A percentile compares a stretch with the other conserved stretches of the same genome.
Evolutionary conservation across 2,113 vertebrate genomes (phyloP).

Genomic region (Anoplopoma fimbria): DNA sequence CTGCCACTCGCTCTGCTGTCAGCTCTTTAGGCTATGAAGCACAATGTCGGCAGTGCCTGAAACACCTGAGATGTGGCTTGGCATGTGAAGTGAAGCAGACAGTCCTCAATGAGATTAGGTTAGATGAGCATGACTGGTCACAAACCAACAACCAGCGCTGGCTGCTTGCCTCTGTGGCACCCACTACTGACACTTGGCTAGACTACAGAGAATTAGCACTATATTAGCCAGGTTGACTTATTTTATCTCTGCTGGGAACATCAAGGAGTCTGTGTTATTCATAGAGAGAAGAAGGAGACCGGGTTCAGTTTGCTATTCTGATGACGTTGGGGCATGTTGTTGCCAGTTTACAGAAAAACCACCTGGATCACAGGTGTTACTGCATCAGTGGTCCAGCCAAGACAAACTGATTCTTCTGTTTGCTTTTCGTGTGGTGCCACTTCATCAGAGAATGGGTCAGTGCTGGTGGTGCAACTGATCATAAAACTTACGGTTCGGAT

Average conservation of each 20-base stretch:
- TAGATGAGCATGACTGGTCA: constrained; percentile 66
- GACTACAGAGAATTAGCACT: constrained; percentile 40
- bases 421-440: constrained; percentile 42
- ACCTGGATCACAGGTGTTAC: constrained; percentile 54
- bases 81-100: constrained; percentile 58
- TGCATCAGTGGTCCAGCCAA: constrained; percentile 41
- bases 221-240: constrained; percentile 35
- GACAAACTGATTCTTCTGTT: constrained; percentile 44
- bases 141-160: constrained; percentile 55
- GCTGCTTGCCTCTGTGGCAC: constrained; percentile 35
- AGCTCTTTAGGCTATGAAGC: constrained; percentile 55
- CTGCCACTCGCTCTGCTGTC: constrained; percentile 45
- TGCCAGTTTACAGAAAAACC: constrained; percentile 26
- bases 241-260: constrained; percentile 37
- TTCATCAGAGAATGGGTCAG: constrained; percentile 41
- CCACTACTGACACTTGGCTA: constrained; percentile 56
- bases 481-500: too few relatives aligned
- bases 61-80: constrained; percentile 67
- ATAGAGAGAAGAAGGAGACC: background rate
- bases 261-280: constrained; percentile 40
- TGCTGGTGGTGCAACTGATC: too few relatives aligned
- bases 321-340: background rate
- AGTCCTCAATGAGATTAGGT: constrained; percentile 51
- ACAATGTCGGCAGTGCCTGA: constrained; percentile 45
- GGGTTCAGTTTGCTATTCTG: constrained; percentile 17